These are phyloP conservation scores for Lagodon rhomboides DNA, from an alignment of 2,797 vertebrate genomes.

Conservation along the genomic window DNA sequence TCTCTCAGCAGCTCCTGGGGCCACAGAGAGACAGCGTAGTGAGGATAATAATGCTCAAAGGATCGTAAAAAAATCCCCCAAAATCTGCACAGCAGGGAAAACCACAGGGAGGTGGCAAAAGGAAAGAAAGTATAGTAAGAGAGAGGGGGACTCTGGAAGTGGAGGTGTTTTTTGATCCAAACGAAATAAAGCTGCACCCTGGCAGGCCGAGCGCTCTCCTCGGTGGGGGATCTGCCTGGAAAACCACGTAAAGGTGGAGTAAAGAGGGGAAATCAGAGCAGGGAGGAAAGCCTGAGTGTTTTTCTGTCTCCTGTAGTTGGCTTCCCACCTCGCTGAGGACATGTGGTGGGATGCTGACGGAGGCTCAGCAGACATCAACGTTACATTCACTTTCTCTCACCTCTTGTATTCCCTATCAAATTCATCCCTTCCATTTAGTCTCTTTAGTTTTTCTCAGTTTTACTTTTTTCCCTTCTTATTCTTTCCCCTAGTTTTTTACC, in stretches of 20 bases:
- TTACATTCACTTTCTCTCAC: background rate
- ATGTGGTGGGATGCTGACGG: constrained; percentile 35
- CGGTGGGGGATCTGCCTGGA: constrained; percentile 51
- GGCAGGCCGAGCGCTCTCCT: constrained; percentile 43
- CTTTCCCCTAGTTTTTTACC: background rate
- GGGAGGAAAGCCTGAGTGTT: constrained; percentile 19
- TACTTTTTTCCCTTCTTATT: background rate
- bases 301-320: constrained; percentile 35
- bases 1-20: too few relatives aligned
- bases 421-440: background rate
- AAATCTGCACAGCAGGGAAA: constrained; percentile 11
- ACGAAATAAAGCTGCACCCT: constrained; percentile 66
- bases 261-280: constrained; percentile 52
- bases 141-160: constrained; percentile 35
- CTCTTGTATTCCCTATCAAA: background rate
- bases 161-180: constrained; percentile 62
- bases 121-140: constrained; percentile 4
- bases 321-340: constrained; percentile 37
- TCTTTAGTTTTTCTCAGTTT: background rate
- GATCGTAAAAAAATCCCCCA: background rate
- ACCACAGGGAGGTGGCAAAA: constrained; percentile 31
- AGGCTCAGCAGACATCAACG: background rate
- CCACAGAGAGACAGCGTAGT: background rate
- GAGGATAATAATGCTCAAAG: background rate
- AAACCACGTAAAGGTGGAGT: constrained; percentile 42